phyloP scores from a whole-genome alignment of 2,888 invertebrate species.

The Drosophila anomalata region DNA sequence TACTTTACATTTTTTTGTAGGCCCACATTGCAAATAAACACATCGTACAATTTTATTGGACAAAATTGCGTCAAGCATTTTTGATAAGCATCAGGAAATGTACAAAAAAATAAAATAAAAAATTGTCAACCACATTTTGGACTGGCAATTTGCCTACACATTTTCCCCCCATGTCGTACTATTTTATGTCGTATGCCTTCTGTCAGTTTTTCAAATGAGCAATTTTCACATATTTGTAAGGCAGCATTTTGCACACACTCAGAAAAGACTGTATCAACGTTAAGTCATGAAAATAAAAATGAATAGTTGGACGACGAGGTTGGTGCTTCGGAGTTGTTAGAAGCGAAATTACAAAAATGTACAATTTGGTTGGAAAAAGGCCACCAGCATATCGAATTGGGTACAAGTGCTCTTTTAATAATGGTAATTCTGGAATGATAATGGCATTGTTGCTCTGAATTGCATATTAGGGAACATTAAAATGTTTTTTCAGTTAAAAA shows the following conservation, averaged over 20 bases:
- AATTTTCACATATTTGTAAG: constrained; percentile 77
- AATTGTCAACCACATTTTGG: constrained; percentile 74
- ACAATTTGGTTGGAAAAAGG: neutral
- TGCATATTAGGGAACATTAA: too few species aligned
- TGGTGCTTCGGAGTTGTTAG: constrained; percentile 46
- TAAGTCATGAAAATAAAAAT: constrained; percentile 75
- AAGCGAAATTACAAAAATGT: constrained; percentile 52
- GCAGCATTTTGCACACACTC: constrained; percentile 54
- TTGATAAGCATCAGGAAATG: constrained; percentile 56
- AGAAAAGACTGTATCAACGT: constrained; percentile 61
- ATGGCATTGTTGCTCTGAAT: neutral
- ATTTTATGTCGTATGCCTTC: constrained; percentile 15
- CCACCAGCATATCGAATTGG: too few species aligned
- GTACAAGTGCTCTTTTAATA: constrained; percentile 48
- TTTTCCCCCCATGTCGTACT: constrained; percentile 2
- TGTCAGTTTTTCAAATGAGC: constrained; percentile 71
- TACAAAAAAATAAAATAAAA: constrained; percentile 37
- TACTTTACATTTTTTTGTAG: neutral
- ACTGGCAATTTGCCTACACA: constrained; percentile 74
- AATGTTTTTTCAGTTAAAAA: too few species aligned
- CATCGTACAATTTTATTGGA: constrained; percentile 44
- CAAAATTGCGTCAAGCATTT: constrained; percentile 59
- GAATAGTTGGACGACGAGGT: constrained; percentile 65
- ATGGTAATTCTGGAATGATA: constrained; percentile 47
- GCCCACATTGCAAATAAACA: constrained; percentile 53